phyloP scores from a whole-genome alignment of 2,888 invertebrate species.

The Cheilosia grossa region DNA sequence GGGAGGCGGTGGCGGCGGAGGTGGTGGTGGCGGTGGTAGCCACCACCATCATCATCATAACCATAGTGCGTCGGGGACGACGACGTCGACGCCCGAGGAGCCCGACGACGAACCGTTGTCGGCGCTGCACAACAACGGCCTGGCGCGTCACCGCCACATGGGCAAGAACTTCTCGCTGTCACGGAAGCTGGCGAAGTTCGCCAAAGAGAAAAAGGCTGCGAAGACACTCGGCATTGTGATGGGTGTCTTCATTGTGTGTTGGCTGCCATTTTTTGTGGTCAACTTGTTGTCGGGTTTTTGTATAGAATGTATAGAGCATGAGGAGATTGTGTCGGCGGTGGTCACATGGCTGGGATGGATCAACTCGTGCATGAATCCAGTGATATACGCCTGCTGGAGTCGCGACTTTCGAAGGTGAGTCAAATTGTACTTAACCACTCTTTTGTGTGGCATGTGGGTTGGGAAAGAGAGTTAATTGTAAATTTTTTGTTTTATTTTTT shows the following conservation, averaged over 20 bases:
- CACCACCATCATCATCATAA: conserved; percentile 81
- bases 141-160: conserved; percentile 88
- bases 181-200: conserved; percentile 96
- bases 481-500: background rate
- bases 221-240: conserved; percentile 98
- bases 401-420: conserved; percentile 95
- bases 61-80: conserved; percentile 82
- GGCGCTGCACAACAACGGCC: conserved; percentile 90
- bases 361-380: conserved; percentile 98
- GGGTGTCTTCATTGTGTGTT: conserved; percentile 98
- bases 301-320: conserved; percentile 92
- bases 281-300: conserved; percentile 96
- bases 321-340: conserved; percentile 93
- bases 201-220: conserved; percentile 98
- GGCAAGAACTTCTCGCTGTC: conserved; percentile 96
- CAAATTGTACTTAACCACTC: background rate
- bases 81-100: conserved; percentile 88
- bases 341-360: conserved; percentile 98
- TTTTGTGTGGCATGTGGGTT: background rate
- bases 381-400: conserved; percentile 99
- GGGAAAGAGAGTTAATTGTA: too few relatives aligned
- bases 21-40: conserved; percentile 74
- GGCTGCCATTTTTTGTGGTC: conserved; percentile 98
- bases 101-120: conserved; percentile 88
- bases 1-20: conserved; percentile 81